These are phyloP conservation scores for Euphysa ruthae DNA, from an alignment of 30 jellyfish, hydroid and myxozoan genomes.

Conservation along the genomic window DNA sequence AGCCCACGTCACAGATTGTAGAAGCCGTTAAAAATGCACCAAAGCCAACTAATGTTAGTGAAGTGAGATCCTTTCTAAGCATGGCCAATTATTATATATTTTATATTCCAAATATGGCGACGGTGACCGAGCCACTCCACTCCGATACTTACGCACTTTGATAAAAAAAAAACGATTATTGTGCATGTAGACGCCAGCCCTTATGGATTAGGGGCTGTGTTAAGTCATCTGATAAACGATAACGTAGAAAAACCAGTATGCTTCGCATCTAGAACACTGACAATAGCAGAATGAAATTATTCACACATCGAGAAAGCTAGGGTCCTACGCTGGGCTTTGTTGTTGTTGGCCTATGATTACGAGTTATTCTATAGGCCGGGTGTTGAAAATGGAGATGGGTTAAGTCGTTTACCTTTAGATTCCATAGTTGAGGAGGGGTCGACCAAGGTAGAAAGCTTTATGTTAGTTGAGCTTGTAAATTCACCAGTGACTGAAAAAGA, in stretches of 20 bases:
- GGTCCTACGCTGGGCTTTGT: conserved; percentile 51
- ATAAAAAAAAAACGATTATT: conserved; percentile 25
- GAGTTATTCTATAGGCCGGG: too few relatives aligned
- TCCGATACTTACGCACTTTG: conserved; percentile 40
- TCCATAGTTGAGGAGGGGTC: too few relatives aligned
- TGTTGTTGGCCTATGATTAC: too few relatives aligned
- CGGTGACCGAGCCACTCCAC: conserved; percentile 36
- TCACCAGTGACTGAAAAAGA: neutral
- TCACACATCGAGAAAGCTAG: conserved; percentile 43
- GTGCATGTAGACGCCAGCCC: conserved; percentile 46
- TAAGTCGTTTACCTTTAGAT: too few relatives aligned
- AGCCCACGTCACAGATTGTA: conserved; percentile 21
- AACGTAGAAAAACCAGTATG: conserved; percentile 32
- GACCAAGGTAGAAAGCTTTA: too few relatives aligned
- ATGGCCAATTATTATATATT: conserved; percentile 25
- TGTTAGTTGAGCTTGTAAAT: neutral
- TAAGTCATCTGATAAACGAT: conserved; percentile 36
- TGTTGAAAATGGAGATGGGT: too few relatives aligned
- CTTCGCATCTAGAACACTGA: conserved; percentile 35
- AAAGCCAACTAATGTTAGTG: conserved; percentile 41
- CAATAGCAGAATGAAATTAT: conserved; percentile 39
- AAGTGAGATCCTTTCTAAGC: conserved; percentile 44
- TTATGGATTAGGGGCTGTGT: conserved; percentile 62
- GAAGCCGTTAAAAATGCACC: conserved; percentile 28
- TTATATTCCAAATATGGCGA: conserved; percentile 21